These are phyloP conservation scores for Endotricha flammealis DNA, from an alignment of 2,888 invertebrate genomes.

Conservation along the genomic window DNA sequence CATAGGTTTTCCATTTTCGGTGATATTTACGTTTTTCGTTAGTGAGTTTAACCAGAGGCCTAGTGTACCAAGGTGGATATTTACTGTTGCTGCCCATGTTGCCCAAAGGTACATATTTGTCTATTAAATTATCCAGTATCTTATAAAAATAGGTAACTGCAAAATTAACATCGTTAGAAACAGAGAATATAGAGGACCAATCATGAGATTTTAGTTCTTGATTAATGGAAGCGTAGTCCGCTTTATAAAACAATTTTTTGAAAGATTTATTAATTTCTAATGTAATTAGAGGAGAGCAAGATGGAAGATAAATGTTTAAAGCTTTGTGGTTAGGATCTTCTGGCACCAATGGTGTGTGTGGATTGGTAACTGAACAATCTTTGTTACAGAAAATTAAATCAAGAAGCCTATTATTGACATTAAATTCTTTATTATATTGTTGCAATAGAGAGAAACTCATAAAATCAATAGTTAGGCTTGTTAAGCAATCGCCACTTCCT, in stretches of 20 bases:
- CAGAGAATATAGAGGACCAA: background rate
- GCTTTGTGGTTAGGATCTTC: slow-evolving; percentile 8
- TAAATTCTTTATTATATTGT: slow-evolving; percentile 4
- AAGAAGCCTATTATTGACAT: slow-evolving; percentile 4
- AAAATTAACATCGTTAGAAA: background rate
- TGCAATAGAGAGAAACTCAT: background rate
- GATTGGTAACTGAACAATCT: background rate
- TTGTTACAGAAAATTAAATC: slow-evolving; percentile 7
- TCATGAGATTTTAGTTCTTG: background rate
- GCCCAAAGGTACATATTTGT: background rate
- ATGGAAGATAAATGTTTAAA: background rate
- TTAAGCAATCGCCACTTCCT: background rate
- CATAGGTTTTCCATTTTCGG: too few species aligned
- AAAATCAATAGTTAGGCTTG: background rate
- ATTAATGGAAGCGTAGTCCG: slow-evolving; percentile 5
- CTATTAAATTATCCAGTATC: background rate
- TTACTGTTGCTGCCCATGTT: too few species aligned
- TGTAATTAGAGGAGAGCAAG: background rate
- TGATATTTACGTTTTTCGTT: too few species aligned
- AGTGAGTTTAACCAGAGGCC: too few species aligned
- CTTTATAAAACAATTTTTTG: slow-evolving; percentile 1
- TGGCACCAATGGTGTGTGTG: background rate
- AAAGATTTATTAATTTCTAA: background rate
- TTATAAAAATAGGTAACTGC: too few species aligned
- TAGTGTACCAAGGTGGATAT: too few species aligned